phyloP scores from a whole-genome alignment of 2,797 vertebrate species.

The Spea hammondii region DNA sequence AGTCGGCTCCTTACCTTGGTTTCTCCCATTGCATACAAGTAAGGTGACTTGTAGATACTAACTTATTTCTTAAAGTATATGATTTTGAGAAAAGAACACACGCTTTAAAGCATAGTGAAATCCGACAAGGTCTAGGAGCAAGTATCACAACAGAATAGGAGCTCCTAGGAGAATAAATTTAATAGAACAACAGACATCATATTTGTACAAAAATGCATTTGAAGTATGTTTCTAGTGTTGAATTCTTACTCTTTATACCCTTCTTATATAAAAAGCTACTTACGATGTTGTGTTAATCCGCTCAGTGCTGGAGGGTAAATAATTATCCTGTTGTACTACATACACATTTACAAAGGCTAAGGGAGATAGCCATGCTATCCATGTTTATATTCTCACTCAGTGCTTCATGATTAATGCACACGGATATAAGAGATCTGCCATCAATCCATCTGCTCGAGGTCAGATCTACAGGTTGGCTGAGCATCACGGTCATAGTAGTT shows the following conservation, averaged over 20 bases:
- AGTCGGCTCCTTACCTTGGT: too few species aligned
- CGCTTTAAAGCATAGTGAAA: too few species aligned
- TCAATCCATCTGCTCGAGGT: not conserved
- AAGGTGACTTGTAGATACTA: too few species aligned
- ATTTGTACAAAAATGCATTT: not conserved
- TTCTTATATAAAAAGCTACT: slow-evolving; percentile 17
- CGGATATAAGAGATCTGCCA: not conserved
- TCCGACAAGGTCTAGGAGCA: too few species aligned
- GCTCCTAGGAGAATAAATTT: not conserved
- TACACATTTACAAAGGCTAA: slow-evolving; percentile 16
- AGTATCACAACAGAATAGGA: not conserved
- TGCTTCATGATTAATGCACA: not conserved
- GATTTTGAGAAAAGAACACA: too few species aligned
- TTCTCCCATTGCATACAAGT: too few species aligned
- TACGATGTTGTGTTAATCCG: slow-evolving; percentile 25
- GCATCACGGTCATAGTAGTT: too few species aligned
- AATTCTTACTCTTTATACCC: slow-evolving; percentile 3
- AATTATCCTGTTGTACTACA: slow-evolving; percentile 11
- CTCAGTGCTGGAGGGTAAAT: slow-evolving; percentile 23
- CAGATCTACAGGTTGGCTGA: too few species aligned
- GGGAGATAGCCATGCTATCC: not conserved
- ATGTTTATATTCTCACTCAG: not conserved
- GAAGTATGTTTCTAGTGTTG: slow-evolving; percentile 1
- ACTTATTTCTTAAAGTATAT: too few species aligned
- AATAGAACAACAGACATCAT: not conserved